Evolutionary conservation across 2,797 vertebrate species (phyloP), one percentile per base, ranked within the genome.

Genomic region (Rhadinocentrus ornatus): DNA sequence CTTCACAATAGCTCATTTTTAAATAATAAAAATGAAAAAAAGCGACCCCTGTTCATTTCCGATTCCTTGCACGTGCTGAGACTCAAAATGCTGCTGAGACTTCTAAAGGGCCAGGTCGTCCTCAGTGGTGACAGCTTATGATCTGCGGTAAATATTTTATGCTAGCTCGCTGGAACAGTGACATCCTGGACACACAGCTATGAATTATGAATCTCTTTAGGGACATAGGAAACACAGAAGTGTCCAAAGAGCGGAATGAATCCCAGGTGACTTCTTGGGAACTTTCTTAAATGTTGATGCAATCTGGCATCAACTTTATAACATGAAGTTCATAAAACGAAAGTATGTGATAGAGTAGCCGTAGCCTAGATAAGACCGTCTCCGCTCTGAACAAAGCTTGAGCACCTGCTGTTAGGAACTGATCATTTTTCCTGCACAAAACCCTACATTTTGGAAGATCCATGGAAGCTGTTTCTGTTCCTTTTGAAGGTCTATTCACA

Each of bases 61-160:
- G 85, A 92, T 92, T 91, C 87, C 46, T 37, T 2, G 37, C n/a
- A 73, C 81, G 69, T 64, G 74, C 82, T 7, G 75, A 52, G 70
- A 52, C 81, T 71, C 70, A 86, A 86, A 83, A 84, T n/a, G n/a
- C n/a, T n/a, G n/a, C n/a, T n/a, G n/a, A n/a, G n/a, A 75, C 81
- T 83, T 79, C 86, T 81, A 72, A 89, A 90, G 86, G 75, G 73
- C 63, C 69, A 78, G 78, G 85, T 85, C 77, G 86, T 89, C 77
- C 79, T 86, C 83, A 80, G 72, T 78, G 78, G 87, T 86, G 82
- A 65, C 75, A 67, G 86, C 87, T 92, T 88, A 93, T 93, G 92
- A 93, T 93, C 91, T 77, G 81, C 6, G 71, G 85, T 93, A 91
- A 94, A 94, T 94, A 94, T 94, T 94, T 93, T 89, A 94, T 92